Base-by-base conservation (phyloP, 2,113 vertebrate genomes). In the Proteles cristata region DNA sequence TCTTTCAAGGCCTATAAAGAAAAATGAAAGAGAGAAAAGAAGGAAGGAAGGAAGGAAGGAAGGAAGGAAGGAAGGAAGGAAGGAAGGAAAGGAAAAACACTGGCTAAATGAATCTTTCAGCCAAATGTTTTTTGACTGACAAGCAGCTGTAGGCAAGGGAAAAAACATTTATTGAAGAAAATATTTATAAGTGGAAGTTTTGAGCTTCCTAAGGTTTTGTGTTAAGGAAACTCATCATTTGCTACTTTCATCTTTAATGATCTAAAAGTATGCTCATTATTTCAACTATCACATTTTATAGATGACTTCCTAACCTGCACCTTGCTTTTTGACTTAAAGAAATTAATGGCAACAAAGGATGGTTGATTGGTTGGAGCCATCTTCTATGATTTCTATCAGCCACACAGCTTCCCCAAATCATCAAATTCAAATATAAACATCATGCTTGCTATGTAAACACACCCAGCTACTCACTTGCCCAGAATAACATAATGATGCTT, bases 121-220 rank as follows among this genome's bases (percentile, higher is more conserved):
- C 17, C 19, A 85, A 11, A 91, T 53, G 26, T 84, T 97, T 84
- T 97, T 81, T 86, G 23, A 84, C 31, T 96, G 45, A 55, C 82
- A 91, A 81, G 45, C 73, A 80, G 55, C 19, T 76, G 14, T 50
- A 82, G 39, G 17, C 58, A 96, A 96, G 66, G 2, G 45, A 28
- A 95, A 55, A 73, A 21, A 23, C 88, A 66, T 58, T 90, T 96
- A 80, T 35, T 16, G n/a, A 66, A 81, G 73, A 97, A 45, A 94
- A 81, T 26, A 28, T 94, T 96, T 69, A 91, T 91, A 93, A 50
- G 9, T 80, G 21, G 43, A 89, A 90, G 17, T 1, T 94, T 80
- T 77, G 66, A 65, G 2, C 0, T 39, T 66, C 14, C 11, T 12
- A 76, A 55, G 14, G 21, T 63, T 68, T 66, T 73, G 33, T 81